Base-by-base conservation (phyloP, 2,888 invertebrate genomes). In the Molorchus minor region DNA sequence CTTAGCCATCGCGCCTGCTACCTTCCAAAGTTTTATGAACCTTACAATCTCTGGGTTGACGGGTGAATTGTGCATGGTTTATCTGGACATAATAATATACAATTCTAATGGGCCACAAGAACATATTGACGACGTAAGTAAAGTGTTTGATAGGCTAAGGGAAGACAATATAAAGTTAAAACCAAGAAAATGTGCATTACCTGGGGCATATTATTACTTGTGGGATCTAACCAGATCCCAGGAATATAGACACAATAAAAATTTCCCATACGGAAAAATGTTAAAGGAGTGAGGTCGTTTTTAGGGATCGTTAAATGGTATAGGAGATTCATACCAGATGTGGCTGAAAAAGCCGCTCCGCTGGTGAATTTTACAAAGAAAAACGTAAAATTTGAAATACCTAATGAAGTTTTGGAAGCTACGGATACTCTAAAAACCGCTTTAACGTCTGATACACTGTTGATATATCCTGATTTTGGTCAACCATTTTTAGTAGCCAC, bases 1-100 rank as follows among this genome's bases (percentile, higher is more conserved):
- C 1, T 35, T 66, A 7, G 54, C 38, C 2, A 61, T 58, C 16
- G 55, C 60, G 2, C 62, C 62, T 2, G 44, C 52, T 1, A 55
- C 62, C 1, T 65, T 62, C 36, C 56, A 64, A 33, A 21, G 47
- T 3, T 62, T 62, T 15, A 65, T 65, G 61, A 65, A 61, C 43
- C 19, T 44, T 2, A 56, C 56, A 0, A 8, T 61, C 13, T n/a
- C 46, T 5, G 65, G 58, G 36, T 19, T 65, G 1, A 59, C 47
- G 2, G 52, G 40, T 5, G 25, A 58, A 13, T 16, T 44, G 7
- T 62, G 60, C 20, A 46, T 60, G 43, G 62, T 62, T n/a, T 62
- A 58, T 19, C 15, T 56, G 15, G 61, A 60, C 36, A 49, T 56
- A 2, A 47, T 60, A 12, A 36, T 60, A 7, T 56, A 35, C 16